Conservation (phyloP, 1,140 invertebrate genomes). For the Drosophila bifasciata region DNA sequence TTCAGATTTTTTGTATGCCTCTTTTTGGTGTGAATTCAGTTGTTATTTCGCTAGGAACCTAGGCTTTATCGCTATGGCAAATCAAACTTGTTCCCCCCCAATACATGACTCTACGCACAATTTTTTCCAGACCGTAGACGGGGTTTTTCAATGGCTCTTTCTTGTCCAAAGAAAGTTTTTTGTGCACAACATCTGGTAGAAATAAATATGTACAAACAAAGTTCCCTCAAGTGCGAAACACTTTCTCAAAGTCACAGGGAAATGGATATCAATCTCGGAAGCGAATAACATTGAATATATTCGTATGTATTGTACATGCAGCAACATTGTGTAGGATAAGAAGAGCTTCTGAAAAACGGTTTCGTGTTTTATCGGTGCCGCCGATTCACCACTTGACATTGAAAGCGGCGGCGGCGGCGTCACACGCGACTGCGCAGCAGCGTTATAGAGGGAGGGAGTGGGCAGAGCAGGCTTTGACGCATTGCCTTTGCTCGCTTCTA, state of each 20-base stretch:
- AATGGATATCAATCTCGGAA: too few species aligned
- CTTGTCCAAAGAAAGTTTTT: slow-evolving; percentile 44
- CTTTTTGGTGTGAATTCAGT: too few species aligned
- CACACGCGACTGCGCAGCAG: slow-evolving; percentile 35
- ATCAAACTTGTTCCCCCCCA: slow-evolving; percentile 21
- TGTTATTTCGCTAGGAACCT: slow-evolving; percentile 24
- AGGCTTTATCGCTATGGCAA: slow-evolving; percentile 18
- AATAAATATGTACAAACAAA: slow-evolving; percentile 24
- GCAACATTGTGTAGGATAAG: slow-evolving; percentile 13
- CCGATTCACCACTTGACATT: slow-evolving; percentile 58
- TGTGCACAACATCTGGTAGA: slow-evolving; percentile 3
- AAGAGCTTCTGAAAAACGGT: too few species aligned
- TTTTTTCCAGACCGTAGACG: slow-evolving; percentile 18
- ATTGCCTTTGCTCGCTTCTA: slow-evolving; percentile 1
- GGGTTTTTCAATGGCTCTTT: neutral
- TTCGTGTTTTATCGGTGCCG: slow-evolving; percentile 7
- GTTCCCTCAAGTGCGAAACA: slow-evolving; percentile 17
- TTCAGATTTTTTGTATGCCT: slow-evolving; percentile 4
- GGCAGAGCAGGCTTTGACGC: slow-evolving; percentile 1
- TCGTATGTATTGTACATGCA: too few species aligned
- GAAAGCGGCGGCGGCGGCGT: slow-evolving; percentile 38
- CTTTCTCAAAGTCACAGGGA: slow-evolving; percentile 27
- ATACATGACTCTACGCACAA: slow-evolving; percentile 20
- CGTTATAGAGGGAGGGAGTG: neutral
- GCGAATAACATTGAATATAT: neutral